Evolutionary conservation across 92 coral and sea anemone genomes (phyloP).

Genomic region (Meandrina meandrites): DNA sequence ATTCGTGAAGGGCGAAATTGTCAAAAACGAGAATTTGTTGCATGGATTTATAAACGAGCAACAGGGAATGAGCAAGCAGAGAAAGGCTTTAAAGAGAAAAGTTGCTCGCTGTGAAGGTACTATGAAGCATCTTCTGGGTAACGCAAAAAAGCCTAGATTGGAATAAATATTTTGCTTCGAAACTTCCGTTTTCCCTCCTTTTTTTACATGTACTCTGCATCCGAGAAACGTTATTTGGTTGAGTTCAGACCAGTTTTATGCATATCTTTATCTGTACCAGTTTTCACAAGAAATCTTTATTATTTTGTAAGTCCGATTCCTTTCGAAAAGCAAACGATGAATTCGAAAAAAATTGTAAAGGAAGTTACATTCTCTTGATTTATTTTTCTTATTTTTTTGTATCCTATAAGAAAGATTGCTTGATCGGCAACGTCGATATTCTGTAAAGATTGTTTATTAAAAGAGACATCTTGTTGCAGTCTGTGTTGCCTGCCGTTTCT

Average conservation of each 20-base stretch:
- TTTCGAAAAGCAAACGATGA: not conserved
- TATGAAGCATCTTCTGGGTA: slow-evolving; percentile 12
- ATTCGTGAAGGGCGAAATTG: slow-evolving; percentile 25
- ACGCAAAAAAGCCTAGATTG: slow-evolving; percentile 21
- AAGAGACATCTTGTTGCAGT: not conserved
- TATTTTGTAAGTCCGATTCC: not conserved
- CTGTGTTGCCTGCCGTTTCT: not conserved
- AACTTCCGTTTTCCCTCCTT: not conserved
- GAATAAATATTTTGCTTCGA: not conserved
- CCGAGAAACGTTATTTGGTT: not conserved
- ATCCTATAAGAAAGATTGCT: not conserved
- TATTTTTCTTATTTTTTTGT: not conserved
- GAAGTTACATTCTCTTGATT: not conserved
- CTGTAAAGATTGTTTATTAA: not conserved
- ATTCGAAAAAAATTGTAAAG: not conserved
- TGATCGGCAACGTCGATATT: not conserved
- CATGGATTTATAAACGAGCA: slow-evolving; percentile 13
- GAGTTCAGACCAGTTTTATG: not conserved
- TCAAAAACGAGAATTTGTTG: slow-evolving; percentile 27
- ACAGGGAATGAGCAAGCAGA: slow-evolving; percentile 8
- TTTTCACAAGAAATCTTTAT: not conserved
- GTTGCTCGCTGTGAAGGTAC: slow-evolving; percentile 39
- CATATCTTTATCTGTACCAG: not conserved
- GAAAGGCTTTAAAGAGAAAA: slow-evolving; percentile 32
- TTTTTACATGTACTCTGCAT: not conserved